Conservation (phyloP, 2,113 vertebrate species). For the Mustelus asterias region DNA sequence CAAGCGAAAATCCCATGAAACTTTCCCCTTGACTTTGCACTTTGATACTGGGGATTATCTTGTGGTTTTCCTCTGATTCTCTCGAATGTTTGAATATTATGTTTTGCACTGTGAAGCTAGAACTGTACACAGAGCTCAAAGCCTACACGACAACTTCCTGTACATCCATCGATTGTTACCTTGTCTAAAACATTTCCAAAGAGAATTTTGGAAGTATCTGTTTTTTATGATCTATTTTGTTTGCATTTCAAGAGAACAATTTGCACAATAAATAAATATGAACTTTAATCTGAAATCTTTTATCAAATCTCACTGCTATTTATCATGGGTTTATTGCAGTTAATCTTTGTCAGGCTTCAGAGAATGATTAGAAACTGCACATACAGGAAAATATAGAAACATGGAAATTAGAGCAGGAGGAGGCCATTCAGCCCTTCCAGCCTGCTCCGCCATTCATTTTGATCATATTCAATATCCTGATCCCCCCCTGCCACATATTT, state of each 20-base stretch:
- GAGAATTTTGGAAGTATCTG: not conserved
- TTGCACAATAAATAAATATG: not conserved
- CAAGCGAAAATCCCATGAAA: not conserved
- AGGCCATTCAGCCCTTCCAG: too few relatives aligned
- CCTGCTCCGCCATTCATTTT: too few relatives aligned
- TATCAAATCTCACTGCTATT: not conserved
- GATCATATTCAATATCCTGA: too few relatives aligned
- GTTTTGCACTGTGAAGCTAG: not conserved
- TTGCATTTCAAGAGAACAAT: not conserved
- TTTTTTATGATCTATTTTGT: not conserved
- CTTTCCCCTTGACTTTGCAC: not conserved
- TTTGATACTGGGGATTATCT: not conserved
- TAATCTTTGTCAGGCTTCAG: not conserved
- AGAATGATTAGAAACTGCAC: not conserved
- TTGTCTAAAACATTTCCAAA: not conserved
- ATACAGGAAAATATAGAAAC: not conserved
- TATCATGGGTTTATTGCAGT: not conserved
- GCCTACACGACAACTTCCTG: not conserved
- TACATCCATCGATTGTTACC: not conserved
- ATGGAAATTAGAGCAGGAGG: too few relatives aligned
- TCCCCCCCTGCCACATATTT: too few relatives aligned
- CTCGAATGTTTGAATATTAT: not conserved
- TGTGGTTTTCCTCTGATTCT: not conserved
- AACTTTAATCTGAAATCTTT: conserved; percentile 9
- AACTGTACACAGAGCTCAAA: not conserved